These are phyloP conservation scores for Aplysina aerophoba DNA, from an alignment of 37 sponge, comb jelly and placozoan species.

Conservation along the genomic window DNA sequence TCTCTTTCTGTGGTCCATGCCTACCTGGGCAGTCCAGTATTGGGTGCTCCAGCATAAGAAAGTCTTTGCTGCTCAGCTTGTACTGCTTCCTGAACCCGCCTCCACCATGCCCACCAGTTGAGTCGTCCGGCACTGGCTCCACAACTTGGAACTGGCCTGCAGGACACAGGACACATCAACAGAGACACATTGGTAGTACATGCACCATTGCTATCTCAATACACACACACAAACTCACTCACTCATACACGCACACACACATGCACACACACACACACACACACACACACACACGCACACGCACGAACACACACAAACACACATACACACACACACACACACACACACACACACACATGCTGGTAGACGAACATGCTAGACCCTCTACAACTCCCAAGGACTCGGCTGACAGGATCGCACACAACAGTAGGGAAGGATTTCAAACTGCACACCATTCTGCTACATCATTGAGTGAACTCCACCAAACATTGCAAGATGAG, in stretches of 20 bases:
- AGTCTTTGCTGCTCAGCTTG: background rate
- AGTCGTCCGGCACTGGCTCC: background rate
- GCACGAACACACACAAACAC: too few relatives aligned
- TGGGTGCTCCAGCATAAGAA: background rate
- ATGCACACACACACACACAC: background rate
- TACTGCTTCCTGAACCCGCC: background rate
- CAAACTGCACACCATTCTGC: too few relatives aligned
- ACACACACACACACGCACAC: background rate
- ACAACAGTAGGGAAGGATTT: too few relatives aligned
- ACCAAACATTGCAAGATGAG: too few relatives aligned
- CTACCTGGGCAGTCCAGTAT: slow-evolving; percentile 16
- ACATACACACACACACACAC: too few relatives aligned
- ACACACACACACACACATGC: too few relatives aligned
- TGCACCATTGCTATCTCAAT: too few relatives aligned
- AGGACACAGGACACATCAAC: background rate
- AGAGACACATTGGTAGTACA: background rate
- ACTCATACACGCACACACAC: too few relatives aligned
- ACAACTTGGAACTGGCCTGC: slow-evolving; percentile 16
- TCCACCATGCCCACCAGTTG: background rate
- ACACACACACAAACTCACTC: background rate
- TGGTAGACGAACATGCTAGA: too few relatives aligned
- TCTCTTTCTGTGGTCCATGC: background rate
- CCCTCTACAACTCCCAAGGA: too few relatives aligned
- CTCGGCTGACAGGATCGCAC: too few relatives aligned
- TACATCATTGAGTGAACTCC: too few relatives aligned